These are phyloP conservation scores for Pyxicephalus adspersus DNA, from an alignment of 2,113 vertebrate genomes.

Conservation along the genomic window DNA sequence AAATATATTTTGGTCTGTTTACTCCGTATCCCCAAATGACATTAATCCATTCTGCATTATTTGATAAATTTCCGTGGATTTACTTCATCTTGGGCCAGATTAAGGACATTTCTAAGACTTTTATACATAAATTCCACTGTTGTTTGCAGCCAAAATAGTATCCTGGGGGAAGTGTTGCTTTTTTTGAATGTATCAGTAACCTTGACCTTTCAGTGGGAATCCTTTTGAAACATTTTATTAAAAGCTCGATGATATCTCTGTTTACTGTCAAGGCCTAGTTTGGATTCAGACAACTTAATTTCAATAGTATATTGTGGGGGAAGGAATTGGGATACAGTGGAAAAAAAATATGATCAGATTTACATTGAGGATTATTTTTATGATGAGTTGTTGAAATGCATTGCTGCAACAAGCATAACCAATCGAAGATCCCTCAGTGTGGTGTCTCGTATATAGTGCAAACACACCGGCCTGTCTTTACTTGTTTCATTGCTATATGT, in stretches of 20 bases:
- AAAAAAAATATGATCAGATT: too few relatives aligned
- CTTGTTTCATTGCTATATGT: too few relatives aligned
- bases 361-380: too few relatives aligned
- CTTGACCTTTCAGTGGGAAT: slow-evolving; percentile 38
- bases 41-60: slow-evolving; percentile 9
- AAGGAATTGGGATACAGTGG: too few relatives aligned
- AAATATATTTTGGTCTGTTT: slow-evolving; percentile 39
- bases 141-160: slow-evolving; percentile 4
- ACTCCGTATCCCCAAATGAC: slow-evolving; percentile 15
- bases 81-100: slow-evolving; percentile 34
- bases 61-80: slow-evolving; percentile 5
- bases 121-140: slow-evolving; percentile 18
- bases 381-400: too few relatives aligned
- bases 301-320: not conserved
- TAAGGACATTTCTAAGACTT: not conserved
- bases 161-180: not conserved
- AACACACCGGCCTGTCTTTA: too few relatives aligned
- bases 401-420: too few relatives aligned
- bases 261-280: not conserved
- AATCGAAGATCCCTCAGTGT: too few relatives aligned
- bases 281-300: not conserved
- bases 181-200: slow-evolving; percentile 22
- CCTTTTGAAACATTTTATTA: slow-evolving; percentile 3
- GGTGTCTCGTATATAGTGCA: too few relatives aligned
- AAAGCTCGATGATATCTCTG: not conserved